phyloP scores from a whole-genome alignment of 2,888 invertebrate species.

The Drosophila meridiana region DNA sequence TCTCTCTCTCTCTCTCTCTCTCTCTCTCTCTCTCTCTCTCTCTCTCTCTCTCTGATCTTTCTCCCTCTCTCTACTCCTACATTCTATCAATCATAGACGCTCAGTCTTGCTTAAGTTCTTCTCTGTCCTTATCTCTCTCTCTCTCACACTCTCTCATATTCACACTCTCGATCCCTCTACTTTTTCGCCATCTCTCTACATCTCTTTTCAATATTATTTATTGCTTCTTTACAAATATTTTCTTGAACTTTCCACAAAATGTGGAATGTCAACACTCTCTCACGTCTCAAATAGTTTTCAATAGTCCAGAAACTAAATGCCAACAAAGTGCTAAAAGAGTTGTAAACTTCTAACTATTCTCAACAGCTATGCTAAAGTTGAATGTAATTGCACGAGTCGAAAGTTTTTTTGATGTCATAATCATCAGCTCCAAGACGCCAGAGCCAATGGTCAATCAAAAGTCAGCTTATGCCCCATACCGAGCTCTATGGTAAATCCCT shows the following conservation, averaged over 20 bases:
- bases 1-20: neutral
- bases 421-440: conserved; percentile 28
- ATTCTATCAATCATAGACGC: neutral
- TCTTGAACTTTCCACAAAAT: neutral
- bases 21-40: neutral
- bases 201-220: neutral
- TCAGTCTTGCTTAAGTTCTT: neutral
- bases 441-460: conserved; percentile 52
- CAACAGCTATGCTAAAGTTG: conserved; percentile 20
- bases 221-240: neutral
- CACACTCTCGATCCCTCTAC: no score
- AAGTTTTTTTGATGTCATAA: conserved; percentile 22
- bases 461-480: conserved; percentile 47
- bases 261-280: neutral
- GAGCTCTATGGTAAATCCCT: conserved; percentile 17
- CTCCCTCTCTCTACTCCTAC: neutral
- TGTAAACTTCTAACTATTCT: neutral
- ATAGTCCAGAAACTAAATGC: conserved; percentile 2
- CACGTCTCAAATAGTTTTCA: neutral
- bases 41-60: neutral
- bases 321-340: neutral
- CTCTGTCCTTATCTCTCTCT: no score
- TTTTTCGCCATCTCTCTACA: neutral
- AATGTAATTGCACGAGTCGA: conserved; percentile 30
- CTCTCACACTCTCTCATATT: neutral